Evolutionary conservation across 2,113 vertebrate species (phyloP).

Genomic region (Danio rerio): DNA sequence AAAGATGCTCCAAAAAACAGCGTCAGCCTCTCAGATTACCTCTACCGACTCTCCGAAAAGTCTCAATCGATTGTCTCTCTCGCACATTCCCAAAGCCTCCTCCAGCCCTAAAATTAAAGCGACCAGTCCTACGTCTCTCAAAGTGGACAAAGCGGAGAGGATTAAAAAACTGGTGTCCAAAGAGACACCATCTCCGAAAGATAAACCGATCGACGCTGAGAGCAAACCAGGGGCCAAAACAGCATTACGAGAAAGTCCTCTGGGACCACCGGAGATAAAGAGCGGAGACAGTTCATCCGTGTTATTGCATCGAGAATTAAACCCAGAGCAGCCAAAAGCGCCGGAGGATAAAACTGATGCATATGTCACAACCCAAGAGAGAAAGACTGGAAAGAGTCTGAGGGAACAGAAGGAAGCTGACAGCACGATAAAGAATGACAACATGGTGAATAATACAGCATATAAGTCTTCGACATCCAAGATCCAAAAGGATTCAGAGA

Average conservation of each 20-base stretch:
- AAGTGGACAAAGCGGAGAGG: slow-evolving; percentile 3
- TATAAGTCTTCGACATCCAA: not conserved
- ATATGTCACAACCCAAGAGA: slow-evolving; percentile 33
- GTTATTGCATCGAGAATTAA: not conserved
- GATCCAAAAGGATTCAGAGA: slow-evolving; percentile 60
- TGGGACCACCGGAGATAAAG: slow-evolving; percentile 18
- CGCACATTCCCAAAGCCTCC: slow-evolving; percentile 44
- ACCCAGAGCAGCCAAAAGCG: not conserved
- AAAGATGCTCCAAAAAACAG: slow-evolving; percentile 21
- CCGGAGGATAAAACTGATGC: not conserved
- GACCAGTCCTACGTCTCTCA: slow-evolving; percentile 30
- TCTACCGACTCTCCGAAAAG: slow-evolving; percentile 23
- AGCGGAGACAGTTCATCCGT: not conserved
- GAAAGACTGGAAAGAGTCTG: slow-evolving; percentile 18
- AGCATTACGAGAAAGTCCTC: not conserved
- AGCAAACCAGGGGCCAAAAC: not conserved
- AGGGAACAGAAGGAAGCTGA: slow-evolving; percentile 44
- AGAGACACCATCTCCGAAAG: not conserved
- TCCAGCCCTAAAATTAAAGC: slow-evolving; percentile 64
- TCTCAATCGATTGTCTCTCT: not conserved
- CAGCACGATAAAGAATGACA: not conserved
- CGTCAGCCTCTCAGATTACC: slow-evolving; percentile 24
- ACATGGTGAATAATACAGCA: not conserved
- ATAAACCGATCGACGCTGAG: not conserved
- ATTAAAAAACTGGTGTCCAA: not conserved